A percentile compares a stretch with the other conserved stretches of the same genome.
Evolutionary conservation across 2,888 invertebrate genomes (phyloP).

Genomic region (Sarcophaga rosellei): DNA sequence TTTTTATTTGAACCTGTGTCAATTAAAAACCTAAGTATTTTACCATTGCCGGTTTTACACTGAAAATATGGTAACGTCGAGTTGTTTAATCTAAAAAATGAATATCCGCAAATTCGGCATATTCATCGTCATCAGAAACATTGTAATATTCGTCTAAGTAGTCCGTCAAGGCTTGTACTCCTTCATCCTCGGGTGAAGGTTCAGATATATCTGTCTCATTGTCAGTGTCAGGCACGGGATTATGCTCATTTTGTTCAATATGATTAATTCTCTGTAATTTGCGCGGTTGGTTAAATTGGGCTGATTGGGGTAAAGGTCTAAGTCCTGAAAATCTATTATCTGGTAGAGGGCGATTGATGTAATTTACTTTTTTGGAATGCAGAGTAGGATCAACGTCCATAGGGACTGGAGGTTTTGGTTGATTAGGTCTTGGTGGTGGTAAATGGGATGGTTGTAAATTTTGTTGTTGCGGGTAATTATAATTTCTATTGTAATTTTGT

Average conservation of each 20-base stretch:
- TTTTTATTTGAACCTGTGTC: background rate
- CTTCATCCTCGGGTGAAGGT: background rate
- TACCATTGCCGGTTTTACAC: constrained; percentile 20
- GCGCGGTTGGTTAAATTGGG: background rate
- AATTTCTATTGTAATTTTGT: background rate
- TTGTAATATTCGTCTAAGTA: constrained; percentile 6
- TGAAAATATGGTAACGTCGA: constrained; percentile 22
- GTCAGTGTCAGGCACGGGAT: background rate
- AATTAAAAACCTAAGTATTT: constrained; percentile 40
- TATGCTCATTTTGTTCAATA: background rate
- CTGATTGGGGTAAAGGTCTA: background rate
- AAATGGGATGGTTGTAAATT: too few relatives aligned
- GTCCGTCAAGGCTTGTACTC: background rate
- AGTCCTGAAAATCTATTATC: background rate
- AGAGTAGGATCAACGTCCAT: too few relatives aligned
- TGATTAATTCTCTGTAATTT: constrained; percentile 14
- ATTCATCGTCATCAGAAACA: background rate
- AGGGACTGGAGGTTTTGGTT: too few relatives aligned
- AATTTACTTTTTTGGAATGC: too few relatives aligned
- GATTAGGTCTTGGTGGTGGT: too few relatives aligned
- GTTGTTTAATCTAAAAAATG: too few relatives aligned
- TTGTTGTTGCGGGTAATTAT: background rate
- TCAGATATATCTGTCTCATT: background rate
- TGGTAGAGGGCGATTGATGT: too few relatives aligned
- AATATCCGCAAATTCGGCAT: constrained; percentile 11